Evolutionary conservation across 2,113 vertebrate species (phyloP), one percentile per base, ranked within the genome.

Genomic region (Poeciliopsis retropinna): DNA sequence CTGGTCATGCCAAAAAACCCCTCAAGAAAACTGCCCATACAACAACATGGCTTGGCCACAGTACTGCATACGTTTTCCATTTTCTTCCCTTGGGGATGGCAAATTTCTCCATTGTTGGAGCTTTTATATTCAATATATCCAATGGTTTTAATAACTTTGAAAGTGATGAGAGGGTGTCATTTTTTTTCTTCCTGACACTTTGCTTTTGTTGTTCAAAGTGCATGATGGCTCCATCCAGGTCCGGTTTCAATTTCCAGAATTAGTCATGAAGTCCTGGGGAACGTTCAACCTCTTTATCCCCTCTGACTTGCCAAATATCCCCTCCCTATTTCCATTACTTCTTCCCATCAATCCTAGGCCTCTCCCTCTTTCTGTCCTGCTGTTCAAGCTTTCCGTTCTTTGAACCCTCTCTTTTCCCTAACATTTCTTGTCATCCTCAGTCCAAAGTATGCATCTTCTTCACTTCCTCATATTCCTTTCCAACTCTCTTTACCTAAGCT

Each of bases 131-230:
- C 80, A 84, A 54, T 79, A 81, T 70, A 69, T 87, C 78, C 80
- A 86, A 28, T 78, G 71, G 67, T 60, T 91, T 92, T 88, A 91
- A 92, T 91, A 88, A 72, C 78, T 78, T 90, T 90, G 81, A 90
- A 87, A 86, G 81, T 90, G 86, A 80, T 78, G 81, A 79, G 67
- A 75, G 69, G 47, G 4, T 66, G 41, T 70, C 11, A 2, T 80
- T 85, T 79, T 82, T 67, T 73, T 70, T 39, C 30, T 54, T 67
- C 72, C 70, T 73, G 72, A 67, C 83, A 80, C 71, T 79, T 76
- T 77, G 76, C 87, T 87, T 85, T 91, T 90, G 86, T 92, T 84
- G 87, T 72, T 73, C 51, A 72, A 80, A 78, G 60, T 78, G 72
- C 31, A 22, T 70, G 73, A 69, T 72, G 77, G 51, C 71, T 75